These are phyloP conservation scores for Podiceps cristatus DNA, from an alignment of 2,113 vertebrate species.

Conservation along the genomic window DNA sequence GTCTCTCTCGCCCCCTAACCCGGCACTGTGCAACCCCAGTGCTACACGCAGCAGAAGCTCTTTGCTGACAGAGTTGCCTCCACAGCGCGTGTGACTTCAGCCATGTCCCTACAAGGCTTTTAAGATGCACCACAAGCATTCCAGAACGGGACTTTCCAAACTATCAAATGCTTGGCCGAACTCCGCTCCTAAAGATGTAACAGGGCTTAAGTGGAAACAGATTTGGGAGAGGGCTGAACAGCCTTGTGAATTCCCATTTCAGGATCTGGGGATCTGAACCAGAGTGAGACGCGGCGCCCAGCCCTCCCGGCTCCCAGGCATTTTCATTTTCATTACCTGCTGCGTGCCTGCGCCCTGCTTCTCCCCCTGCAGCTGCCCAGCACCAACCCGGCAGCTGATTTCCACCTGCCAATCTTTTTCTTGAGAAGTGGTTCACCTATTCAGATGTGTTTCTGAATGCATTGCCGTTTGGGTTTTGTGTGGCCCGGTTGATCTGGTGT, in stretches of 20 bases:
- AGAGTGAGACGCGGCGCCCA: not conserved
- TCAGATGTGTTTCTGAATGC: not conserved
- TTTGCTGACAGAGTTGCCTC: not conserved
- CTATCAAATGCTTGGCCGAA: not conserved
- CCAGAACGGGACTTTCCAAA: not conserved
- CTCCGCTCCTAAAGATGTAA: not conserved
- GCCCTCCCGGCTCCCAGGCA: not conserved
- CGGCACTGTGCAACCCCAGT: not conserved
- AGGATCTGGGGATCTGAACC: not conserved
- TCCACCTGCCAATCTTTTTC: not conserved
- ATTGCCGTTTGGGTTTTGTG: no score
- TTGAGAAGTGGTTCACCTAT: not conserved
- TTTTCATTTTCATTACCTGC: rapidly evolving
- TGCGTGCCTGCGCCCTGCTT: not conserved
- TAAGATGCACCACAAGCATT: not conserved
- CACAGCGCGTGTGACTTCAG: not conserved
- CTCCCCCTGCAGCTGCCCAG: not conserved
- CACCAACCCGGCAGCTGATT: not conserved
- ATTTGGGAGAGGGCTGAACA: not conserved
- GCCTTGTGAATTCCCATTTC: rapidly evolving
- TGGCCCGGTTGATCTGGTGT: not conserved
- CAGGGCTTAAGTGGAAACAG: not conserved
- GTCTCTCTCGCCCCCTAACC: not conserved
- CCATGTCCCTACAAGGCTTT: not conserved
- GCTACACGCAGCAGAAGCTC: not conserved